Conservation (phyloP, 2,888 invertebrate species). For the Euproctis similis region DNA sequence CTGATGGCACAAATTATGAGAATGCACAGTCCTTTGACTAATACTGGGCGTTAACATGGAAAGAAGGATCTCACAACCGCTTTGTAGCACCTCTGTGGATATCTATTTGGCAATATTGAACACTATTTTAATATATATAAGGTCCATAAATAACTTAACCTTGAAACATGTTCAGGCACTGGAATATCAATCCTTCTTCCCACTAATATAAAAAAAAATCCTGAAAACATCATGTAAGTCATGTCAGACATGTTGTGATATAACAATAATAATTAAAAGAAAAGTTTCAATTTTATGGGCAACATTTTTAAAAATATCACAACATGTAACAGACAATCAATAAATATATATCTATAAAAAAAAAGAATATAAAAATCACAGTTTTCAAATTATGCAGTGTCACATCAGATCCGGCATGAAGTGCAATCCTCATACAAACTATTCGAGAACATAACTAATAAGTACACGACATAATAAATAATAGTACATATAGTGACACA, state of each 20-base stretch:
- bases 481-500: conserved; percentile 56
- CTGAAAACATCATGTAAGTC: conserved; percentile 49
- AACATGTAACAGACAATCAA: conserved; percentile 71
- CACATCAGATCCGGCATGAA: conserved; percentile 68
- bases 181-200: conserved; percentile 61
- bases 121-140: conserved; percentile 21
- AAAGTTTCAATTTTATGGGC: conserved; percentile 40
- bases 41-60: conserved; percentile 66
- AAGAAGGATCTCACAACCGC: conserved; percentile 74
- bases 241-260: conserved; percentile 64
- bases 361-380: conserved; percentile 73
- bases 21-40: conserved; percentile 68
- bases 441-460: conserved; percentile 64
- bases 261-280: conserved; percentile 30
- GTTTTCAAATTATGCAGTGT: conserved; percentile 74
- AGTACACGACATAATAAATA: conserved; percentile 66
- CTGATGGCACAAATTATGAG: conserved; percentile 68
- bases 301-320: conserved; percentile 46
- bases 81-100: conserved; percentile 57
- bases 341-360: conserved; percentile 63
- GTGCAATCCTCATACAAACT: conserved; percentile 53
- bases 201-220: conserved; percentile 43
- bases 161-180: conserved; percentile 19
- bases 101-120: conserved; percentile 46
- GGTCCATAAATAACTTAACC: conserved; percentile 13